Conservation (phyloP, 2,113 vertebrate genomes). For the Otocyon megalotis region DNA sequence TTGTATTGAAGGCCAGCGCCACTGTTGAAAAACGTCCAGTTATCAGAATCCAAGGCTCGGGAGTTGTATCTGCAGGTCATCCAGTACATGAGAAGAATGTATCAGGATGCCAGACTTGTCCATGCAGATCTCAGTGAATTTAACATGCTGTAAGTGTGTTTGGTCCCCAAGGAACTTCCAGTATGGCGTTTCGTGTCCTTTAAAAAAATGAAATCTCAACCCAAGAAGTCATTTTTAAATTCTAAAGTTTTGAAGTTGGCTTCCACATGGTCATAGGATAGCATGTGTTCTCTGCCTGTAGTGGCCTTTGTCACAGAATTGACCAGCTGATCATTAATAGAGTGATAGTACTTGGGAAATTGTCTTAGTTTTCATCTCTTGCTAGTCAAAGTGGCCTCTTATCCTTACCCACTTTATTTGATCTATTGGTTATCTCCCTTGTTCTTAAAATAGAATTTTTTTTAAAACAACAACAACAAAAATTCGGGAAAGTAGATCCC, state of each 20-base stretch:
- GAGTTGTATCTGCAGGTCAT: slow-evolving; percentile 95
- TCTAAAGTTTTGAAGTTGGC: neutral
- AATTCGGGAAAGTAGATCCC: neutral
- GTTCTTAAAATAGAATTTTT: neutral
- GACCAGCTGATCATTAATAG: neutral
- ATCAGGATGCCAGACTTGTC: slow-evolving; percentile 95
- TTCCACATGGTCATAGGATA: neutral
- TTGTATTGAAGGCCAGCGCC: slow-evolving; percentile 92
- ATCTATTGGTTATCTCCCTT: slow-evolving; percentile 1
- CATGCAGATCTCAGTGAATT: slow-evolving; percentile 99
- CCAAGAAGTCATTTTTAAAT: neutral
- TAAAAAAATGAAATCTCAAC: neutral
- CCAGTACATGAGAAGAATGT: slow-evolving; percentile 97
- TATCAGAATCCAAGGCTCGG: slow-evolving; percentile 94
- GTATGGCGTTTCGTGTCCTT: neutral
- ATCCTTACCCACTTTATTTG: neutral
- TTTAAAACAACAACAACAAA: neutral
- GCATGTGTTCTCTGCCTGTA: neutral
- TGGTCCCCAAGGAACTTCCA: neutral
- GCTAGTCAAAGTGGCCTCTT: neutral
- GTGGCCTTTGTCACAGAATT: neutral
- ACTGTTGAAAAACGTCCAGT: slow-evolving; percentile 93
- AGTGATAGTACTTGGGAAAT: neutral
- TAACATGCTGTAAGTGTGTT: slow-evolving; percentile 94
- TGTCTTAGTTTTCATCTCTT: neutral